These are phyloP conservation scores for Neoniphon sammara DNA, from an alignment of 2,797 vertebrate species.

Conservation along the genomic window DNA sequence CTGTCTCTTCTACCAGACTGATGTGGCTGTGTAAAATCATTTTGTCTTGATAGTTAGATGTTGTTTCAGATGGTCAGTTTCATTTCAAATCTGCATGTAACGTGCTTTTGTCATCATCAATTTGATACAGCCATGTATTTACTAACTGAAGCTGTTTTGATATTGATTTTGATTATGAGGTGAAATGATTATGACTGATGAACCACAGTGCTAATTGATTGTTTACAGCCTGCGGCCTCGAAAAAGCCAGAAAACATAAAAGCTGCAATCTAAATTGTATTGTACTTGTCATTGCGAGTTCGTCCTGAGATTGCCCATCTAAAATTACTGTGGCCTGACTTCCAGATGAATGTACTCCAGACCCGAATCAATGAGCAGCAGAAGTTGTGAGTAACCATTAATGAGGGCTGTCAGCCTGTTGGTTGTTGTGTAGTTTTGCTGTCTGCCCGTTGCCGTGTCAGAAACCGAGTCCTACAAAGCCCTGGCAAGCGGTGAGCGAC, in stretches of 20 bases:
- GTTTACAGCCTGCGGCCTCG: not conserved
- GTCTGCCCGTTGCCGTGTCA: conserved; percentile 47
- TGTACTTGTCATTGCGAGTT: conserved; percentile 12
- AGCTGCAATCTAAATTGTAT: not conserved
- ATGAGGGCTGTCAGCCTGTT: conserved; percentile 51
- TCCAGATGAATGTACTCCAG: conserved; percentile 79
- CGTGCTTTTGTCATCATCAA: not conserved
- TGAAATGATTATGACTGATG: not conserved
- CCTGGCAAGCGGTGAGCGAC: not conserved
- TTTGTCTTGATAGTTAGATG: too few species aligned
- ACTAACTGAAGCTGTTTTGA: not conserved
- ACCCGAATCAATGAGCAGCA: conserved; percentile 78
- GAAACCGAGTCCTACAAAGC: conserved; percentile 37
- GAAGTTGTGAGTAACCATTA: conserved; percentile 80
- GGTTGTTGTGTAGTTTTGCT: conserved; percentile 62
- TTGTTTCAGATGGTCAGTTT: too few species aligned
- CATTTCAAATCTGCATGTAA: not conserved
- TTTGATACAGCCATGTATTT: not conserved
- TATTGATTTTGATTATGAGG: not conserved
- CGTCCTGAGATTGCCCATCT: conserved; percentile 48
- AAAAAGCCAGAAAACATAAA: conserved; percentile 4
- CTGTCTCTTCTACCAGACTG: too few species aligned
- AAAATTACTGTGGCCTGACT: conserved; percentile 75
- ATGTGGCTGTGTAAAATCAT: too few species aligned
- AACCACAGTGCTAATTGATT: not conserved